Conservation (phyloP, 1,140 invertebrate genomes). For the Coenobita brevimanus region DNA sequence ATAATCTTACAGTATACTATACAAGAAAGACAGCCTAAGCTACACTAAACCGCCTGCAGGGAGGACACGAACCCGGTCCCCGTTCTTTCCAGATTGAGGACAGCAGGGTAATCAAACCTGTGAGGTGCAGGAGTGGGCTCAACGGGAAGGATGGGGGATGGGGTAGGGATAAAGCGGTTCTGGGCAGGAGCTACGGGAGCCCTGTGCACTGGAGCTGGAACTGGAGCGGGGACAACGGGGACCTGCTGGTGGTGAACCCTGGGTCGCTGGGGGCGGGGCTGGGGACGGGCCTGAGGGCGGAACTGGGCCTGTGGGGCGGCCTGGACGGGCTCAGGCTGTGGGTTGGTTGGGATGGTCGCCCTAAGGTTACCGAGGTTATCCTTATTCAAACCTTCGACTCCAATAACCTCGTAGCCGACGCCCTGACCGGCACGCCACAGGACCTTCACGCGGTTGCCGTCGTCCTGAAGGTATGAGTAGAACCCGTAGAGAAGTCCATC, state of each 20-base stretch:
- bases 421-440: slow-evolving; percentile 64
- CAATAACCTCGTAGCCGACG: slow-evolving; percentile 67
- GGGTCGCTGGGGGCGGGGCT: not conserved
- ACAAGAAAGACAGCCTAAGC: slow-evolving; percentile 14
- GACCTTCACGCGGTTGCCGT: slow-evolving; percentile 62
- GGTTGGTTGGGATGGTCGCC: slow-evolving; percentile 21
- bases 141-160: slow-evolving; percentile 13
- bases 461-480: slow-evolving; percentile 66
- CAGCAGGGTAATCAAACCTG: slow-evolving; percentile 68
- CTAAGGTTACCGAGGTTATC: slow-evolving; percentile 61
- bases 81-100: slow-evolving; percentile 67
- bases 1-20: slow-evolving; percentile 43
- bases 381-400: slow-evolving; percentile 60
- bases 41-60: slow-evolving; percentile 47
- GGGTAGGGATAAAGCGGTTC: slow-evolving; percentile 24
- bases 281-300: not conserved
- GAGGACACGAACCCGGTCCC: slow-evolving; percentile 60
- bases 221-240: slow-evolving; percentile 14
- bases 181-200: not conserved
- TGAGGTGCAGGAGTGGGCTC: slow-evolving; percentile 51
- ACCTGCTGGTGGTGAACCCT: not conserved
- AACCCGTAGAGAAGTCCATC: slow-evolving; percentile 68
- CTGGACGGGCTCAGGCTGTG: not conserved
- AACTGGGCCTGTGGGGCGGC: not conserved
- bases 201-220: not conserved